phyloP scores from a whole-genome alignment of 2,888 invertebrate genomes.

The Drosophila kambysellisi region DNA sequence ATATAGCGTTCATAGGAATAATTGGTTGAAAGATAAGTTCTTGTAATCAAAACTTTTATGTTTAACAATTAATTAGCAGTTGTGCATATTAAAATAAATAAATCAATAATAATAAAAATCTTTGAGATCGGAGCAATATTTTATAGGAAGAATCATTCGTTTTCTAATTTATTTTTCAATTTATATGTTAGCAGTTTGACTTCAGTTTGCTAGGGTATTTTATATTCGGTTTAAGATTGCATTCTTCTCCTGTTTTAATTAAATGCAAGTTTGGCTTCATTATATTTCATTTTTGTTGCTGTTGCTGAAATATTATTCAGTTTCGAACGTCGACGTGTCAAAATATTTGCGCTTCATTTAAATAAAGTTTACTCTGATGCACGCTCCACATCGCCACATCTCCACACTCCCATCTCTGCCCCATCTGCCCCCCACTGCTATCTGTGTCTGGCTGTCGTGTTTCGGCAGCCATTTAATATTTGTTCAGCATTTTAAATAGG shows the following conservation, averaged over 20 bases:
- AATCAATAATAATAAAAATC: background rate
- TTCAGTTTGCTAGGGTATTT: conserved; percentile 19
- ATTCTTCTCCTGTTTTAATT: conserved; percentile 21
- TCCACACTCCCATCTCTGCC: background rate
- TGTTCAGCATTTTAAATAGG: conserved; percentile 66
- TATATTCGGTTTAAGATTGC: background rate
- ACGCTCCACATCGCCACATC: background rate
- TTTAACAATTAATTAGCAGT: background rate
- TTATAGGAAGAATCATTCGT: background rate
- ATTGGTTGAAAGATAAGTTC: background rate
- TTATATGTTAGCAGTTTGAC: background rate
- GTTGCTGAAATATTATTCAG: conserved; percentile 26
- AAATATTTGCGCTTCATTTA: conserved; percentile 79
- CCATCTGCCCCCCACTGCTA: background rate
- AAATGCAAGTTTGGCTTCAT: conserved; percentile 47
- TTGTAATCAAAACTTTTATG: accelerated
- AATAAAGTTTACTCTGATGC: conserved; percentile 77
- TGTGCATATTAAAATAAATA: background rate
- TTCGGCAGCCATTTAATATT: conserved; percentile 51
- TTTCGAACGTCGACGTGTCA: conserved; percentile 58
- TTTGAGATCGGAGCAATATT: background rate
- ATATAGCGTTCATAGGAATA: background rate
- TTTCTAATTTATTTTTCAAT: background rate
- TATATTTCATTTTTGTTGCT: conserved; percentile 1
- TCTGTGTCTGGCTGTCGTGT: conserved; percentile 2